Conservation (phyloP, 1,140 invertebrate species). For the Uloborus diversus region DNA sequence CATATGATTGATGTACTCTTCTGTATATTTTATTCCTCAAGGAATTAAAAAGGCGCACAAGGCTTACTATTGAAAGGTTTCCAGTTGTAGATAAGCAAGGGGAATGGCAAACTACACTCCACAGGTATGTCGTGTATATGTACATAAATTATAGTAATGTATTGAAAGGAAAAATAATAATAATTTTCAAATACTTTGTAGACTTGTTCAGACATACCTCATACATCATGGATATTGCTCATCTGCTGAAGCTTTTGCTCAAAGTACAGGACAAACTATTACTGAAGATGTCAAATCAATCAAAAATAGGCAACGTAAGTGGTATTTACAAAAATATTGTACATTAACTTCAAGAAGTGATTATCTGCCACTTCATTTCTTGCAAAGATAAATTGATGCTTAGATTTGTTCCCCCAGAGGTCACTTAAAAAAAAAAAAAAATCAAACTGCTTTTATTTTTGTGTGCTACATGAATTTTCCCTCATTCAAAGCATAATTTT, state of each 20-base stretch:
- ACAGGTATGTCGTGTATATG: conserved; percentile 52
- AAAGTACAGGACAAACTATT: conserved; percentile 87
- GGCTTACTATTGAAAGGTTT: conserved; percentile 85
- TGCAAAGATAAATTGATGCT: too few relatives aligned
- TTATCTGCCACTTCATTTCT: not conserved
- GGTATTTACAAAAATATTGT: not conserved
- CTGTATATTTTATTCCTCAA: conserved; percentile 61
- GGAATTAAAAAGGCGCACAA: conserved; percentile 83
- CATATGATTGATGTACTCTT: too few relatives aligned
- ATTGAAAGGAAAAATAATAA: too few relatives aligned
- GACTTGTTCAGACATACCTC: conserved; percentile 96
- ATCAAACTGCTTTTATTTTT: not conserved
- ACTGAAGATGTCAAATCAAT: conserved; percentile 94
- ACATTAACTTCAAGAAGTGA: too few relatives aligned
- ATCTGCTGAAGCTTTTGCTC: conserved; percentile 95
- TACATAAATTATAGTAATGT: not conserved
- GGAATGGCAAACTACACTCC: conserved; percentile 79
- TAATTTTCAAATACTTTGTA: too few relatives aligned
- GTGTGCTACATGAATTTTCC: not conserved
- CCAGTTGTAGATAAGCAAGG: conserved; percentile 86
- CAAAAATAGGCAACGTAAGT: conserved; percentile 95
- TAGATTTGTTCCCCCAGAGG: too few relatives aligned
- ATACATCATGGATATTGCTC: conserved; percentile 97
- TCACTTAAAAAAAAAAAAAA: not conserved
- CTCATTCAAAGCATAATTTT: too few relatives aligned